Evolutionary conservation across 2,888 invertebrate genomes (phyloP).

Genomic region (Troilus luridus): DNA sequence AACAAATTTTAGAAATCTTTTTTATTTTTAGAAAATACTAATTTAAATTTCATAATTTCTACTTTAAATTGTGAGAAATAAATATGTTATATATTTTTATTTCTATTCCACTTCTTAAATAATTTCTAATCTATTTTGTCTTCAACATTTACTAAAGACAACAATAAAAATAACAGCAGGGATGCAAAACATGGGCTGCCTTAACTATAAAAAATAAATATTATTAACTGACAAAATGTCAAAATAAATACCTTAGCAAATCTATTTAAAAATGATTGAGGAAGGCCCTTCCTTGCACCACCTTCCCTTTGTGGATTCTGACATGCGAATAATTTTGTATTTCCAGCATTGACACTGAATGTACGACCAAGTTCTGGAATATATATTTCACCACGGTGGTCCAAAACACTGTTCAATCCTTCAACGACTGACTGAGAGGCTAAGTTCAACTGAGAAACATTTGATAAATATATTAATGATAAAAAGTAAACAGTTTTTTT

Average conservation of each 20-base stretch:
- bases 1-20: too few species aligned
- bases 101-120: too few species aligned
- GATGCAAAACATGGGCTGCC: too few species aligned
- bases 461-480: background rate
- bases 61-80: too few species aligned
- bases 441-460: slow-evolving; percentile 80
- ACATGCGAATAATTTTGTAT: slow-evolving; percentile 94
- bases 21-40: too few species aligned
- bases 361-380: slow-evolving; percentile 94
- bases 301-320: slow-evolving; percentile 98
- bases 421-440: slow-evolving; percentile 99
- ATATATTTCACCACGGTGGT: slow-evolving; percentile 96
- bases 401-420: slow-evolving; percentile 97
- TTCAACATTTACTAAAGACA: too few species aligned
- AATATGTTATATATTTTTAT: too few species aligned
- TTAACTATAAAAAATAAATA: background rate
- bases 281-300: slow-evolving; percentile 94
- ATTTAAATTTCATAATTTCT: too few species aligned
- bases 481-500: background rate
- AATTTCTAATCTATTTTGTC: too few species aligned
- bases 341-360: slow-evolving; percentile 79
- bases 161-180: too few species aligned
- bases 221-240: background rate
- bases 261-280: slow-evolving; percentile 96
- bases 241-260: slow-evolving; percentile 84